Percentiles rank a stretch among this genome's conserved stretches.
phyloP scores from a whole-genome alignment of 2,113 vertebrate genomes.

The Candoia aspera region DNA sequence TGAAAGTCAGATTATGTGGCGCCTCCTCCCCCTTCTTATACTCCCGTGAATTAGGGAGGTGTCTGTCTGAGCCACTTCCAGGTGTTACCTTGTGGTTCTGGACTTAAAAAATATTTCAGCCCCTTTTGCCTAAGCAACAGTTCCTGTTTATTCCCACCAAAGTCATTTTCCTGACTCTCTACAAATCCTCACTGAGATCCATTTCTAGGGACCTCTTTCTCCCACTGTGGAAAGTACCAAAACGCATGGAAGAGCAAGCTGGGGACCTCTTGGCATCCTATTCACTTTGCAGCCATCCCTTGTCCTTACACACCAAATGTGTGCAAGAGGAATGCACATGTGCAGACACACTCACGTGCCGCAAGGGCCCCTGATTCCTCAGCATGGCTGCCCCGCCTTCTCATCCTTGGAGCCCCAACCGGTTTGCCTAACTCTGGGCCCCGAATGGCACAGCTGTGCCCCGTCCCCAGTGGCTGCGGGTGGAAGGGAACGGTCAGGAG shows the following conservation, averaged over 20 bases:
- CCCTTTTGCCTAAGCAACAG: not conserved
- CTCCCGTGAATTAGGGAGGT: not conserved
- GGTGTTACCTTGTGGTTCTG: not conserved
- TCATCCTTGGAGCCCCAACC: not conserved
- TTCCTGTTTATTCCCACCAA: not conserved
- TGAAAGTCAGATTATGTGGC: not conserved
- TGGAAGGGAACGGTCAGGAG: not conserved
- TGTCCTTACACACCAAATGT: not conserved
- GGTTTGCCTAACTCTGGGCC: constrained; percentile 2
- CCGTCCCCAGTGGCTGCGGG: not conserved
- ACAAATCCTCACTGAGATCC: not conserved
- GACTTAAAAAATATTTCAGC: not conserved
- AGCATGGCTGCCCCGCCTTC: constrained; percentile 21
- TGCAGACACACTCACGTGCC: not conserved
- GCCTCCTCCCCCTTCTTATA: not conserved
- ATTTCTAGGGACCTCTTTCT: not conserved
- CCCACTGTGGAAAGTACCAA: not conserved
- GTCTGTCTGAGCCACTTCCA: not conserved
- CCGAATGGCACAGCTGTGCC: not conserved
- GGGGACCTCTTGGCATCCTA: not conserved
- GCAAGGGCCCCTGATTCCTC: constrained; percentile 42
- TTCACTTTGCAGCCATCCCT: not conserved
- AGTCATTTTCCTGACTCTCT: not conserved
- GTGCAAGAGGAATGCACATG: constrained; percentile 4
- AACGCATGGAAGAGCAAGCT: not conserved